These are phyloP conservation scores for Amiota minor DNA, from an alignment of 2,888 invertebrate genomes.

Conservation along the genomic window DNA sequence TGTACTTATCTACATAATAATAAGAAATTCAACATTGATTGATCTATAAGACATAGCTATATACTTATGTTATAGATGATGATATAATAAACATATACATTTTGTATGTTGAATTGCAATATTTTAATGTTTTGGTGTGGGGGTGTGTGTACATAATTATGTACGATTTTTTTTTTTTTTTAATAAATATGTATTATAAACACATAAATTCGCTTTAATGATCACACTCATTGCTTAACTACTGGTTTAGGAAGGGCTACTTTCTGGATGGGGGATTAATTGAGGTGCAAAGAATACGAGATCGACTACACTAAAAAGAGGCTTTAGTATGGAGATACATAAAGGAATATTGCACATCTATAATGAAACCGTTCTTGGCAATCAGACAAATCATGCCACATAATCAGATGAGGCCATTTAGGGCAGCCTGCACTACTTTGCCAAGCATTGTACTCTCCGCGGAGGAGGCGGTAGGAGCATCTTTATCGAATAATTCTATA, in stretches of 20 bases:
- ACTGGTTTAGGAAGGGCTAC: neutral
- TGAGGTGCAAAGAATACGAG: neutral
- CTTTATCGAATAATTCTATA: neutral
- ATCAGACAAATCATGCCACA: neutral
- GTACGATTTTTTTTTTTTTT: constrained; percentile 37
- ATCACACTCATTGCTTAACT: constrained; percentile 49
- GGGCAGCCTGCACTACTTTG: constrained; percentile 63
- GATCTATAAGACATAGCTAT: neutral
- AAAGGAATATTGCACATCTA: constrained; percentile 55
- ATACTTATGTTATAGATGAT: neutral
- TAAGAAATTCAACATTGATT: constrained; percentile 12
- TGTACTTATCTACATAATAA: constrained; percentile 7
- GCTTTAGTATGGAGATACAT: constrained; percentile 14
- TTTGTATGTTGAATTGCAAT: neutral
- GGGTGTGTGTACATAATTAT: constrained; percentile 7
- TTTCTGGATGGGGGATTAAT: neutral
- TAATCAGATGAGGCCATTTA: constrained; percentile 59
- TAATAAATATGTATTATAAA: constrained; percentile 32
- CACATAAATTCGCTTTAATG: constrained; percentile 48
- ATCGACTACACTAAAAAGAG: constrained; percentile 16
- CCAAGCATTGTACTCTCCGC: constrained; percentile 57
- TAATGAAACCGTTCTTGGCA: constrained; percentile 59
- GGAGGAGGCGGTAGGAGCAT: neutral
- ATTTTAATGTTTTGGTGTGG: neutral
- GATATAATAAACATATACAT: neutral